Evolutionary conservation across 2,888 invertebrate species (phyloP), one percentile per base, ranked within the genome.

Genomic region (Drosophila austrosaltans): DNA sequence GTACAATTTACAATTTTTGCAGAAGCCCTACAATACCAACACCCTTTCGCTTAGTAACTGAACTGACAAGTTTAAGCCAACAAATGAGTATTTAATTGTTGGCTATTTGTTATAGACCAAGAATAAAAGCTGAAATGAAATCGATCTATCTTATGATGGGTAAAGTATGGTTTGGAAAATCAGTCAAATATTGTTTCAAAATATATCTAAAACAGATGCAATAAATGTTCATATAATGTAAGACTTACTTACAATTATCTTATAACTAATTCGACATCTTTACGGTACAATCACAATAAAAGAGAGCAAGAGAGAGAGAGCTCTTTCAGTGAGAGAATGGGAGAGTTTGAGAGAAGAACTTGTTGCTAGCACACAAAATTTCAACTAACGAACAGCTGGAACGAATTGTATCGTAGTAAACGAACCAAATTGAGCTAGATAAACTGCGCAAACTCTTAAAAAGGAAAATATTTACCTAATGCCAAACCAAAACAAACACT

Each of bases 401-500:
- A 12, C 8, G n/a, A 12, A 65, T 36, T 82, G 53, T 85, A 78
- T 86, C 36, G 72, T 48, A 48, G 48, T 48, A 48, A 48, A 25
- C 48, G 48, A 71, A 76, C 85, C 76, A 74, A 81, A 81, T 32
- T 59, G 30, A 10, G 25, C 12, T 48, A 48, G 44, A 3, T 22
- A 7, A 53, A 78, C 65, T 89, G 85, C 85, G 89, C 85, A 86
- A 64, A 89, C 87, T 85, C 88, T 57, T 6, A 30, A 60, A 16
- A 44, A 64, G n/a, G 72, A 76, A 78, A 84, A 79, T 87, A 79
- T 87, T 84, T 84, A 79, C 77, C 39, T n/a, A n/a, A 12, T 54
- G 66, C 44, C 58, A 59, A 63, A 65, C 72, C 75, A 84, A 84
- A 84, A 87, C 85, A 84, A 89, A 75, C 86, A 86, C 89, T 89